Conservation (phyloP, 2,113 vertebrate genomes). For the Monopterus albus region DNA sequence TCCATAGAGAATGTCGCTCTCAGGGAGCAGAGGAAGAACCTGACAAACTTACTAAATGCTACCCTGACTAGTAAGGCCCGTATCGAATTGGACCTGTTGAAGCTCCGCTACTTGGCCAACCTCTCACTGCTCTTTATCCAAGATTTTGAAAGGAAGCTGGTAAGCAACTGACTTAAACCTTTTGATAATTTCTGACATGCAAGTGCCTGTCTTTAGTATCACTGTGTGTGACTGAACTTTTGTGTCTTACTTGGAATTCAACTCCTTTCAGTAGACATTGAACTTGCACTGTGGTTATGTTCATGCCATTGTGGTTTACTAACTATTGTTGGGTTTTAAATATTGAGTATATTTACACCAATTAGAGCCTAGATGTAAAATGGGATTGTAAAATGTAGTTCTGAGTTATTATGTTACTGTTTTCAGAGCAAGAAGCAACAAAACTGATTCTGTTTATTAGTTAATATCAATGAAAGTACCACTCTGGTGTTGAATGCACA, state of each 20-base stretch:
- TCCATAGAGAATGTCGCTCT: constrained; percentile 71
- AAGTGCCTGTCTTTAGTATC: background rate
- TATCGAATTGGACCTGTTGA: constrained; percentile 50
- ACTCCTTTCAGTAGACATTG: too few species aligned
- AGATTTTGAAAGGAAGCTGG: background rate
- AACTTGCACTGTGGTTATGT: too few species aligned
- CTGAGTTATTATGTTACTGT: too few species aligned
- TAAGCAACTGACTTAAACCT: constrained; percentile 50
- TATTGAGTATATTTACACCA: background rate
- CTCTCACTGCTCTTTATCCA: constrained; percentile 20
- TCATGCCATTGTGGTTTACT: too few species aligned
- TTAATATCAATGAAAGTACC: too few species aligned
- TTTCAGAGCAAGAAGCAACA: too few species aligned
- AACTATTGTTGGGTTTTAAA: too few species aligned
- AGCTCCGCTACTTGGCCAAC: constrained; percentile 25
- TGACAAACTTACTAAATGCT: constrained; percentile 79
- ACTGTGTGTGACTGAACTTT: background rate
- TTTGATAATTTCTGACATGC: background rate
- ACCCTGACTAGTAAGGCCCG: constrained; percentile 69
- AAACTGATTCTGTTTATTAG: too few species aligned
- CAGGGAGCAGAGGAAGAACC: constrained; percentile 67
- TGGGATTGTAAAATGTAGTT: background rate
- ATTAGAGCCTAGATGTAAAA: background rate
- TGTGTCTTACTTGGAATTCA: background rate
- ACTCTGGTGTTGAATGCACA: too few species aligned